Conservation (phyloP, 1,140 invertebrate genomes). For the Musca domestica region DNA sequence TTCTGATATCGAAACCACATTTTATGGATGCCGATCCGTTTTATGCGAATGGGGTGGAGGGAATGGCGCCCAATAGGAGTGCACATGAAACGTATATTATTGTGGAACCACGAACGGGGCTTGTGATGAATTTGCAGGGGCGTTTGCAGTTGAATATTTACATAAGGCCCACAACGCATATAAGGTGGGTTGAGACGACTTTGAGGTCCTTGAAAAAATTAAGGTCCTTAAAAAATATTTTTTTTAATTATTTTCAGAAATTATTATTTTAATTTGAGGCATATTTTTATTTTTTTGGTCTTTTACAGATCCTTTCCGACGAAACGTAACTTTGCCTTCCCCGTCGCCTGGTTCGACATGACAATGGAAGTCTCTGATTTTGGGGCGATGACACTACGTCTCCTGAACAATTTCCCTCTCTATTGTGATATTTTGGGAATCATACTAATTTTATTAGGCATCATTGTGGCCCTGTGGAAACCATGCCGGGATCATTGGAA, state of each 20-base stretch:
- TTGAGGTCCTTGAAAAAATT: no score
- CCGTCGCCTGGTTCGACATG: slow-evolving; percentile 1
- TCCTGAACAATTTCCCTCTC: background rate
- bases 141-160: slow-evolving; percentile 73
- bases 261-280: no score
- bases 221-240: no score
- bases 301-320: background rate
- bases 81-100: slow-evolving; percentile 69
- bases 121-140: slow-evolving; percentile 69
- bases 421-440: slow-evolving; percentile 1
- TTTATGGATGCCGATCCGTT: slow-evolving; percentile 75
- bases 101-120: slow-evolving; percentile 72
- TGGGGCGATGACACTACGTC: background rate
- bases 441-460: background rate
- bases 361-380: background rate
- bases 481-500: background rate
- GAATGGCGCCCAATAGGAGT: slow-evolving; percentile 67
- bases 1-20: slow-evolving; percentile 81
- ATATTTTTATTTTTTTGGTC: no score
- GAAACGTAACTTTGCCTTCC: background rate
- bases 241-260: no score
- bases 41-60: slow-evolving; percentile 64
- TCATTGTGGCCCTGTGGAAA: background rate
- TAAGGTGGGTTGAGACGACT: no score
- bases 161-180: slow-evolving; percentile 61